Evolutionary conservation across 2,888 invertebrate species (phyloP), one percentile per base, ranked within the genome.

Genomic region (Drosophila quinaria): DNA sequence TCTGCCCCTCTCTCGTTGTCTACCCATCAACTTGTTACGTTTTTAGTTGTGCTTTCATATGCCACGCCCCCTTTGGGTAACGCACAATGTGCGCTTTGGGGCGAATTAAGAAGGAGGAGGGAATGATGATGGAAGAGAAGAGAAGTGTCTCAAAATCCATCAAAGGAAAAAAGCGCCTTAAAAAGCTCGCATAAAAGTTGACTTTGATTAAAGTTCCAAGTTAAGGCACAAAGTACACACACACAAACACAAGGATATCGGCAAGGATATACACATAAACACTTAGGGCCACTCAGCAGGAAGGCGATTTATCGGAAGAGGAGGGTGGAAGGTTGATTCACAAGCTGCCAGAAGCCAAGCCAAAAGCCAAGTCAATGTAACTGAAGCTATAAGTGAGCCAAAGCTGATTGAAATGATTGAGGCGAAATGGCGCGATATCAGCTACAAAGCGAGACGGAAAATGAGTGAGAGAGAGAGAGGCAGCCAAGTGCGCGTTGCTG

Each of bases 351-450:
- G 80, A 76, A 87, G 86, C 83, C 82, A 88, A 82, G 41, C 41
- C 55, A 55, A 55, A 84, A 86, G 84, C 78, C 89, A 89, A 88
- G 89, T 86, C 84, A 83, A 86, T 84, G 89, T 83, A 76, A 78
- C 80, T 74, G 74, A 76, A 78, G 81, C 81, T 83, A 73, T 83
- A 84, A 86, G 80, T 86, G 80, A 86, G 81, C 70, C 84, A 86
- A 88, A 85, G 89, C 89, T 89, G 87, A 83, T 85, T 85, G 87
- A 85, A 89, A 84, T 84, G 89, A 84, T 84, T 84, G 84, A 87
- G 87, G 77, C 76, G 78, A 88, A 84, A 80, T 86, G 84, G 71
- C 71, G 82, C 71, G 77, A 85, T 83, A 87, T 78, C 79, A 70
- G 61, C 70, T 39, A 39, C 42, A 56, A 58, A 61, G 47, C 31